Base-by-base conservation (phyloP, 2,797 vertebrate genomes). In the Cephalopachus bancanus region DNA sequence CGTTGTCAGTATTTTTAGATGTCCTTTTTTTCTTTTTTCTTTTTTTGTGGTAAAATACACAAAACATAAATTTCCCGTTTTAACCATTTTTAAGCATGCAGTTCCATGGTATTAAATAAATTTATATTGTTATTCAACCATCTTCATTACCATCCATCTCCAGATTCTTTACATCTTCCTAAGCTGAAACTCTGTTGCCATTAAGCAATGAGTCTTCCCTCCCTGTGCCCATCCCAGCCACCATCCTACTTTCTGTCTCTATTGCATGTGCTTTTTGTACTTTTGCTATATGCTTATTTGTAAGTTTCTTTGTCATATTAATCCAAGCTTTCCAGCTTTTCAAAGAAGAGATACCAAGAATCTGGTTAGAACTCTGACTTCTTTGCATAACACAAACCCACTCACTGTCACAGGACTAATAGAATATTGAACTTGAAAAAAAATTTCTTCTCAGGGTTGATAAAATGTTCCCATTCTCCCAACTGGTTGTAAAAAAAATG, bases 401-500 rank as follows among this genome's bases (percentile, higher is more conserved):
- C 0, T 65, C n/a, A 4, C 33, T 60, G n/a, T n/a, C n/a, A n/a
- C n/a, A n/a, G n/a, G 14, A 20, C 71, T 83, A 92, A 64, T n/a
- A 81, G n/a, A 69, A 49, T 65, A 20, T 44, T 60, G 71, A 86
- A 33, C 20, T 12, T 89, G 69, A 59, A 71, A 91, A 59, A 67
- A 92, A 74, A 30, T 24, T 7, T 22, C 7, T 76, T 37, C 55
- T 80, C 12, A 19, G 69, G 65, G 64, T 67, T 67, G 57, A 79
- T 69, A 85, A 92, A 86, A 75, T 10, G 10, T 80, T 62, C 28
- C 57, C 26, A 9, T 44, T 67, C 51, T 91, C 12, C 26, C 26
- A 59, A 19, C n/a, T 15, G 20, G 88, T 28, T 64, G 55, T 57
- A 92, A 95, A 83, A 64, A 83, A 81, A 59, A 65, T 79, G 20